Base-by-base conservation (phyloP, 2,113 vertebrate species). In the Clupea harengus region DNA sequence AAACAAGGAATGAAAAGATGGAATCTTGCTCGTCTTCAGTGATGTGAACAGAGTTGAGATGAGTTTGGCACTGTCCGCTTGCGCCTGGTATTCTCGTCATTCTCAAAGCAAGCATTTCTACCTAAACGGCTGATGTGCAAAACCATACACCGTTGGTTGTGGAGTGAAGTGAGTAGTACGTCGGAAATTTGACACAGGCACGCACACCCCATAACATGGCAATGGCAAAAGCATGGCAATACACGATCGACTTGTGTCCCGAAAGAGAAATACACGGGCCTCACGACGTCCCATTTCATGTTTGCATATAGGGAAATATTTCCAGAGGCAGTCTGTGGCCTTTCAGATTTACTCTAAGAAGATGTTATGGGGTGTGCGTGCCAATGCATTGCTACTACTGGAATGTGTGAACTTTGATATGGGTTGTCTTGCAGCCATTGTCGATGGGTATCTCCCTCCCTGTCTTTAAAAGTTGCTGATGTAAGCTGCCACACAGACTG, bases 401-500 rank as follows among this genome's bases (percentile, higher is more conserved):
- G 72, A 39, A 78, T 13, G 32, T 78, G 28, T 39, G 72, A 78
- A 78, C 72, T 78, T 78, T 78, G 72, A 39, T 78, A 28, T 28
- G n/a, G 72, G 11, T 32, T 78, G 32, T 78, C 28, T 32, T 13
- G 13, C 28, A 15, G 72, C 13, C 28, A 28, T 72, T 39, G 32
- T 39, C 25, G 15, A 10, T 39, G 54, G 54, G 54, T 60, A 20
- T 60, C 54, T 60, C 54, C 54, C 54, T 22, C 54, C 18, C 54
- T 22, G 72, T 17, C 72, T 67, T 78, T 32, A 78, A 5, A 78
- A 78, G 11, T 78, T 78, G 72, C 72, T 32, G 72, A 78, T 78
- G 72, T 39, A 78, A 78, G 72, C 72, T 78, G 72, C 11, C 72
- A 78, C 39, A 32, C 72, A 78, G 25, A 78, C 25, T 78, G 28